Evolutionary conservation across 1,140 invertebrate genomes (phyloP).

Genomic region (Palaemon carinicauda): DNA sequence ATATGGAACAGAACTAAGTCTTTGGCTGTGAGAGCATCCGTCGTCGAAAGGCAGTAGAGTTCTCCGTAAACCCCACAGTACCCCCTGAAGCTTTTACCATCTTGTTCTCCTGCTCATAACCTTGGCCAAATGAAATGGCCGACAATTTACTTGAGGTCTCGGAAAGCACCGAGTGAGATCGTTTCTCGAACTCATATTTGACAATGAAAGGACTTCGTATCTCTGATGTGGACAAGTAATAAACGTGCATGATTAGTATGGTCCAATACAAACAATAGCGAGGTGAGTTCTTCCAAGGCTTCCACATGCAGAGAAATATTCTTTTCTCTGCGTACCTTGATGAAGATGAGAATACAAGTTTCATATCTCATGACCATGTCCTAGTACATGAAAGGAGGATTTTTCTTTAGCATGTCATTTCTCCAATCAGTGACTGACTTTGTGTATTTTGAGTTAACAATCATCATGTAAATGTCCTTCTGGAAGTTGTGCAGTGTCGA

Average conservation of each 20-base stretch:
- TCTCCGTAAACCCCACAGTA: too few species aligned
- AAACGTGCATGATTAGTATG: not conserved
- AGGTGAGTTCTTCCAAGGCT: not conserved
- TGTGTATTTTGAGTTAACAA: not conserved
- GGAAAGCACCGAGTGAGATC: too few species aligned
- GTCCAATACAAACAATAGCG: constrained; percentile 1
- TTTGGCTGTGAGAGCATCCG: too few species aligned
- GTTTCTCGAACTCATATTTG: not conserved
- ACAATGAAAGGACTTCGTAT: not conserved
- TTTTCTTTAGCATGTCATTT: not conserved
- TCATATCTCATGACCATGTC: constrained; percentile 7
- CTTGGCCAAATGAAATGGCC: too few species aligned
- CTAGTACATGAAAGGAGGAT: constrained; percentile 12
- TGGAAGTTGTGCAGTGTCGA: too few species aligned
- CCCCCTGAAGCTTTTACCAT: too few species aligned
- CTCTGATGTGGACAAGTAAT: not conserved
- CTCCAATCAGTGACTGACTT: not conserved
- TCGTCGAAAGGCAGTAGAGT: too few species aligned
- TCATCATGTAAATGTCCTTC: not conserved
- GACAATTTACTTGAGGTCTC: too few species aligned
- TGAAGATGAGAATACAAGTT: not conserved
- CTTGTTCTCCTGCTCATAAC: too few species aligned
- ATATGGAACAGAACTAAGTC: too few species aligned
- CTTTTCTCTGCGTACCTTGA: not conserved
- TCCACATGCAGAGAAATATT: not conserved